phyloP scores from a whole-genome alignment of 2,888 invertebrate species.

The Drosophila greeni region DNA sequence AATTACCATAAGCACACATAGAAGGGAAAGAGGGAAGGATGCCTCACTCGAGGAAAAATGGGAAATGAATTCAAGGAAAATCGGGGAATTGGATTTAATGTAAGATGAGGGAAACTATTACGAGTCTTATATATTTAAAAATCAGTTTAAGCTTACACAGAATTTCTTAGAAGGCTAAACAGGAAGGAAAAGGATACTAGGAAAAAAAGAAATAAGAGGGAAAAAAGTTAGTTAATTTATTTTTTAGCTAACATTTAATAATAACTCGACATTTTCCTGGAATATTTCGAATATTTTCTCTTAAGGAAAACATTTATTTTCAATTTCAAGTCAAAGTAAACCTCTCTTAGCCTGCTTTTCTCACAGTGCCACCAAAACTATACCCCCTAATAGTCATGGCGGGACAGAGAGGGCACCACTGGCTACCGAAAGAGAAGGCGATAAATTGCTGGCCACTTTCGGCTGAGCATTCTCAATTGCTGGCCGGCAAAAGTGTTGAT shows the following conservation, averaged over 20 bases:
- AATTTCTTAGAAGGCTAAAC: no score
- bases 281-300: rapidly evolving
- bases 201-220: not conserved
- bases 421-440: slow-evolving; percentile 23
- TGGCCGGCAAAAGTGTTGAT: slow-evolving; percentile 64
- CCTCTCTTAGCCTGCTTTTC: not conserved
- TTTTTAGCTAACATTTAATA: not conserved
- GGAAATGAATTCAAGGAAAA: not conserved
- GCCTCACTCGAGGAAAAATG: not conserved
- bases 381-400: not conserved
- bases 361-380: slow-evolving; percentile 1
- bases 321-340: not conserved
- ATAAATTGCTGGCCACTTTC: slow-evolving; percentile 69
- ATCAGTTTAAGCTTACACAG: not conserved
- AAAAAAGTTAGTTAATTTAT: not conserved
- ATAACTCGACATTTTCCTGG: not conserved
- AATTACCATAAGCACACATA: slow-evolving; percentile 67
- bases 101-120: not conserved
- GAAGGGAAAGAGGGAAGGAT: slow-evolving; percentile 20
- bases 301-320: not conserved
- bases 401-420: slow-evolving; percentile 6
- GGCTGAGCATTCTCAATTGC: slow-evolving; percentile 61
- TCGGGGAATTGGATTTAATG: not conserved
- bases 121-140: not conserved
- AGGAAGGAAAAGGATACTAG: not conserved